These are phyloP conservation scores for Cherax destructor DNA, from an alignment of 1,140 invertebrate genomes.

Conservation along the genomic window DNA sequence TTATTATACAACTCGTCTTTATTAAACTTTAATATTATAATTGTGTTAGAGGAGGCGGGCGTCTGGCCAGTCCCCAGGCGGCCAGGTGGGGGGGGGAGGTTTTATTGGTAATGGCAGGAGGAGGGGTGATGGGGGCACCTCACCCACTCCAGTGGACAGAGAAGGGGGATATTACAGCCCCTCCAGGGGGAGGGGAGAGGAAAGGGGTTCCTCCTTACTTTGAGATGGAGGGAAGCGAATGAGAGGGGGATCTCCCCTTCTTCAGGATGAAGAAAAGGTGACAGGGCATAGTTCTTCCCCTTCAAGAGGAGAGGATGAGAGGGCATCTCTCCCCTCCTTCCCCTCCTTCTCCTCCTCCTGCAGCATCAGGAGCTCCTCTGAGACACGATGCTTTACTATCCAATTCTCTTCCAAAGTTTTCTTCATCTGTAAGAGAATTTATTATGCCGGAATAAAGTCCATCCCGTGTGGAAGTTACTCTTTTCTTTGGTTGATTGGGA, in stretches of 20 bases:
- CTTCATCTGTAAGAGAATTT: slow-evolving; percentile 27
- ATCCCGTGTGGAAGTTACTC: slow-evolving; percentile 10
- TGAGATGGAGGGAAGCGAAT: too few relatives aligned
- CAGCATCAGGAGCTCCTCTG: background rate
- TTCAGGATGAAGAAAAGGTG: too few relatives aligned
- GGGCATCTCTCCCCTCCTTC: too few relatives aligned
- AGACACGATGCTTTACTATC: slow-evolving; percentile 20
- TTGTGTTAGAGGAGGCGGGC: background rate
- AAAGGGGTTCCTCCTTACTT: too few relatives aligned
- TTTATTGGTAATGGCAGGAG: too few relatives aligned
- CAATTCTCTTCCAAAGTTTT: slow-evolving; percentile 28
- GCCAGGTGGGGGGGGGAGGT: background rate
- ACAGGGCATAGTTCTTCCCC: too few relatives aligned
- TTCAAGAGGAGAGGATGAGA: too few relatives aligned
- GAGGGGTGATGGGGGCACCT: background rate
- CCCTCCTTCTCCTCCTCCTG: too few relatives aligned
- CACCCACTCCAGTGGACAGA: too few relatives aligned
- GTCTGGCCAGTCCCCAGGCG: background rate
- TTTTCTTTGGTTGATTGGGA: background rate
- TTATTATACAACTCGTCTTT: background rate
- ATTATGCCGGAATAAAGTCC: slow-evolving; percentile 38
- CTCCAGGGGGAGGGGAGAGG: too few relatives aligned
- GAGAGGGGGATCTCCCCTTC: too few relatives aligned
- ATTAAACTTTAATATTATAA: background rate
- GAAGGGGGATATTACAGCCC: too few relatives aligned